A percentile compares a stretch with the other conserved stretches of the same genome.
Conservation (phyloP, 2,797 vertebrate species). For the Pipistrellus pygmaeus region DNA sequence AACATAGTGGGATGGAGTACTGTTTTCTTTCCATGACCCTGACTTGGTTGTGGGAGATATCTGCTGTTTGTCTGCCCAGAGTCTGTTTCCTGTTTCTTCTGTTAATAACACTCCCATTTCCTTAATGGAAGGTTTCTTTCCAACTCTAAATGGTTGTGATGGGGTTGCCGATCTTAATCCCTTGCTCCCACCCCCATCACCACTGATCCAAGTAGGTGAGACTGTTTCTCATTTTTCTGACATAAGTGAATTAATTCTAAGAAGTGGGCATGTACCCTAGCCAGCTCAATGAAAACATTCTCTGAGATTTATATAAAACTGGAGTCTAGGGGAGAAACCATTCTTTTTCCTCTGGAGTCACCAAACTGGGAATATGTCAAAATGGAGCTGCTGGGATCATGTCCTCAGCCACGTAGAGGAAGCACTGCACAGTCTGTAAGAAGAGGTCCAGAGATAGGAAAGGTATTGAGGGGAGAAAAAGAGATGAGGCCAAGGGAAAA, state of each 20-base stretch:
- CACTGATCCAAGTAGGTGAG: neutral
- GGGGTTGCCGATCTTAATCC: neutral
- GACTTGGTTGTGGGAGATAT: neutral
- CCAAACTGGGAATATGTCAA: neutral
- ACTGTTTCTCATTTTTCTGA: neutral
- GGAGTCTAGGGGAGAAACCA: neutral
- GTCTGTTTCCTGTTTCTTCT: neutral
- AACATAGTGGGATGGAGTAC: neutral
- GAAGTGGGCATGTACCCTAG: neutral
- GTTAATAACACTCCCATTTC: neutral
- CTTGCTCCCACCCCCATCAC: neutral
- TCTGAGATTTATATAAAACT: neutral
- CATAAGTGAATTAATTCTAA: slow-evolving; percentile 25
- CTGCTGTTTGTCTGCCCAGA: neutral
- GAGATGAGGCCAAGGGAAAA: neutral
- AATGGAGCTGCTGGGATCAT: neutral
- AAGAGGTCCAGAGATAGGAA: neutral
- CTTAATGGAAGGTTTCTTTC: neutral
- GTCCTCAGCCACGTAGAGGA: neutral
- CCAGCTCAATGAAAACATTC: neutral
- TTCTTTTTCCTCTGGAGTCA: neutral
- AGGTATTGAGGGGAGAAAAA: neutral
- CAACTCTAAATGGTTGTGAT: neutral
- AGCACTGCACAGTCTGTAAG: neutral
- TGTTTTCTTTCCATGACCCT: neutral